Conservation (phyloP, 2,113 vertebrate genomes). For the Corythaeola cristata region DNA sequence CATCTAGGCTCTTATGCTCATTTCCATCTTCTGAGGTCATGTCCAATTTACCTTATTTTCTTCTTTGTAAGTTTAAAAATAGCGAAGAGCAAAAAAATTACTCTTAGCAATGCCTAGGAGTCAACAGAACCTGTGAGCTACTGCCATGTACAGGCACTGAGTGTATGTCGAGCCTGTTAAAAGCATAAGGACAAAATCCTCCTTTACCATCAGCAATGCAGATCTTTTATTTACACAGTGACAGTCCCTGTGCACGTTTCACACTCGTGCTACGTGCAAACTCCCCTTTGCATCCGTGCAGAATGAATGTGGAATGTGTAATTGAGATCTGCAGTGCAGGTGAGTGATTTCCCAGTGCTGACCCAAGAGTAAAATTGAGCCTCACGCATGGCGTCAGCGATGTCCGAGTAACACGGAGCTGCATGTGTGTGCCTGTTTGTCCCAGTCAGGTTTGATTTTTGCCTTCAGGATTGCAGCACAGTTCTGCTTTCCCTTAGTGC, state of each 20-base stretch:
- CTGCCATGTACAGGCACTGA: not conserved
- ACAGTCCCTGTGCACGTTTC: conserved; percentile 11
- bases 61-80: conserved; percentile 48
- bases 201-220: not conserved
- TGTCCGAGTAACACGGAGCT: not conserved
- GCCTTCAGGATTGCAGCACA: not conserved
- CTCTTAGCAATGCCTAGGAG: not conserved
- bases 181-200: not conserved
- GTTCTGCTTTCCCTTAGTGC: not conserved
- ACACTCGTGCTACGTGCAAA: conserved; percentile 9
- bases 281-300: not conserved
- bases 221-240: conserved; percentile 26
- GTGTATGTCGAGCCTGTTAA: not conserved
- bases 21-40: conserved; percentile 37
- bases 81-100: conserved; percentile 6
- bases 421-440: not conserved
- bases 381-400: not conserved
- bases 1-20: conserved; percentile 22
- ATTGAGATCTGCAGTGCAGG: conserved; percentile 55
- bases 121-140: not conserved
- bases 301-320: conserved; percentile 49
- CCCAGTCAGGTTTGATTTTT: not conserved
- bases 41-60: conserved; percentile 59
- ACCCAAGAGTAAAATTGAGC: not conserved
- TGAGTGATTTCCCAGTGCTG: conserved; percentile 36